These are phyloP conservation scores for Oreochromis aureus DNA, from an alignment of 2,113 vertebrate genomes.

Conservation along the genomic window DNA sequence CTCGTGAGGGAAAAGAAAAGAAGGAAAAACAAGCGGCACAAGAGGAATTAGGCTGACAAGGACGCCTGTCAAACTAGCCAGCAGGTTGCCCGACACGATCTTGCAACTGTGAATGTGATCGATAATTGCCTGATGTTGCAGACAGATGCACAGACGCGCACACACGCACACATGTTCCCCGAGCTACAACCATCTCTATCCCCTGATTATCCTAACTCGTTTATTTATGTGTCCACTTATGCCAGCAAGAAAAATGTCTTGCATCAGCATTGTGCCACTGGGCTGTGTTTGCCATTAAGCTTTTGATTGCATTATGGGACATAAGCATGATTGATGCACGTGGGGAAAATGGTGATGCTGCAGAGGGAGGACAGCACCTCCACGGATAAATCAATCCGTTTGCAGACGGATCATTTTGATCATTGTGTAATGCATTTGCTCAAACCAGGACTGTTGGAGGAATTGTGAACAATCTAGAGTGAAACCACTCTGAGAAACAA, in stretches of 20 bases:
- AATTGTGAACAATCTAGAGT: not conserved
- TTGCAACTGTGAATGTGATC: conserved; percentile 42
- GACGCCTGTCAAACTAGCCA: conserved; percentile 63
- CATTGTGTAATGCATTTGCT: not conserved
- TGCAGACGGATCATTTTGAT: conserved; percentile 19
- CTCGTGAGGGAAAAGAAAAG: conserved; percentile 7
- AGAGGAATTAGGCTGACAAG: conserved; percentile 52
- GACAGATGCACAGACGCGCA: not conserved
- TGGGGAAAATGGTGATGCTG: conserved; percentile 33
- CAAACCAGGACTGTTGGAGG: not conserved
- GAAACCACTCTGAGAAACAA: not conserved
- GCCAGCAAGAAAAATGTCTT: conserved; percentile 58
- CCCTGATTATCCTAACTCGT: conserved; percentile 55
- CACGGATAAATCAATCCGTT: conserved; percentile 23
- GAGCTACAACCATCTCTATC: conserved; percentile 12
- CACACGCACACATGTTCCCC: not conserved
- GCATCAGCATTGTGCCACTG: conserved; percentile 58
- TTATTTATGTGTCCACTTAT: conserved; percentile 59
- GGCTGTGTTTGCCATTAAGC: conserved; percentile 61
- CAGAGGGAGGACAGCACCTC: conserved; percentile 14
- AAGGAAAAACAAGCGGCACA: conserved; percentile 10
- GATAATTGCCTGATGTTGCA: conserved; percentile 40
- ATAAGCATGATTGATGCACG: conserved; percentile 69
- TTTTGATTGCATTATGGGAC: conserved; percentile 70
- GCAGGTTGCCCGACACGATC: conserved; percentile 22